Conservation (phyloP, 1,140 invertebrate genomes). For the Episyrphus balteatus region DNA sequence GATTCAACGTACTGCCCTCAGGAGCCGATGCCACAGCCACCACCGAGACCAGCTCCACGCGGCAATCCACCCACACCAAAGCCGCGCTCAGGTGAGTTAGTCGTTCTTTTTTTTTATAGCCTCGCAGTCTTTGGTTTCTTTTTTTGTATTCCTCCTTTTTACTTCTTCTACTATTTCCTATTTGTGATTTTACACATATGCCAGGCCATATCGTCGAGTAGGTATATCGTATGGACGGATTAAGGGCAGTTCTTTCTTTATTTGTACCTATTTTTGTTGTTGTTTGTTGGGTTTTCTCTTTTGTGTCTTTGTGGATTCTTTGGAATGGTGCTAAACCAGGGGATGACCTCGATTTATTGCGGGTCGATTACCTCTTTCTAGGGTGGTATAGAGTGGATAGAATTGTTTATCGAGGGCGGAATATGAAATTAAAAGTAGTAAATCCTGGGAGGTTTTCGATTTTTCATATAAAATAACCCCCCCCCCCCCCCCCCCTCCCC, state of each 20-base stretch:
- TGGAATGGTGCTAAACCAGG: too few species aligned
- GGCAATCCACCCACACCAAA: conserved; percentile 34
- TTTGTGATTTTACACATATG: too few species aligned
- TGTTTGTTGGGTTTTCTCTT: too few species aligned
- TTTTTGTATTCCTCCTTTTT: neutral
- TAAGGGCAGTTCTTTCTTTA: neutral
- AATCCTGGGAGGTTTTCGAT: neutral
- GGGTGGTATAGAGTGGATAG: too few species aligned
- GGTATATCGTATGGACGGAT: neutral
- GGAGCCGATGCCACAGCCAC: conserved; percentile 17
- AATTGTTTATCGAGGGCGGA: too few species aligned
- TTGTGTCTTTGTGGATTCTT: too few species aligned
- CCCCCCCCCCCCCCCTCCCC: too few species aligned
- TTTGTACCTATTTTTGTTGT: too few species aligned
- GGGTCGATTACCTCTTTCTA: too few species aligned
- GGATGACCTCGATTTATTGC: too few species aligned
- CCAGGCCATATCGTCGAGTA: neutral
- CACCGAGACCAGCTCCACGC: conserved; percentile 26
- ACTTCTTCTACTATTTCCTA: neutral
- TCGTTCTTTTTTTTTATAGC: conserved; percentile 1
- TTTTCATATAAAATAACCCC: neutral
- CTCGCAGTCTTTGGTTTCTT: conserved; percentile 1
- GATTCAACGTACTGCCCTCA: conserved; percentile 28
- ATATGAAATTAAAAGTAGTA: too few species aligned
- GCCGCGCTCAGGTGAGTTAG: conserved; percentile 28